Base-by-base conservation (phyloP, 2,888 invertebrate species). In the Catocala nupta region DNA sequence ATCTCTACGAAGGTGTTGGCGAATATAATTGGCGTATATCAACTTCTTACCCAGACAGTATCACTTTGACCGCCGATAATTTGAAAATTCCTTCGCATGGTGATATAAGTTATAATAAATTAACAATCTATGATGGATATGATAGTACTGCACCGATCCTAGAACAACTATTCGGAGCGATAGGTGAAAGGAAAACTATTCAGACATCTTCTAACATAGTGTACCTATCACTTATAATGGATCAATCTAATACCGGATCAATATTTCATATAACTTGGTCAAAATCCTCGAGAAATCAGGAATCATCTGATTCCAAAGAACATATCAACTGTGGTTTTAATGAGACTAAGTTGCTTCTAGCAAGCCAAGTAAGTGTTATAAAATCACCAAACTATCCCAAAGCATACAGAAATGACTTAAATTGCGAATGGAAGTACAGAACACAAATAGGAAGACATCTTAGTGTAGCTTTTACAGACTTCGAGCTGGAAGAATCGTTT, bases 321-420 rank as follows among this genome's bases (percentile, higher is more conserved):
- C 43, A 63, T 61, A 74, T 82, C 11, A 93, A 90, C 65, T 93
- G 93, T 75, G 93, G 93, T 13, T 78, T 70, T 10, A 92, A 91
- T 73, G 50, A 73, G 34, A 92, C 88, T 13, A 54, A 81, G 65
- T 43, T 77, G 1, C 57, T 94, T 56, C 42, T 60, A 52, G 73
- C 85, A 12, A 84, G 83, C 6, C 55, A 58, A 7, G 59, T 49
- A 1, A 59, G 70, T 5, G 81, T 78, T 5, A 85, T 98, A 10
- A 89, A 83, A 0, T 97, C 98, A 5, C 98, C 98, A 0, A 97
- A 97, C 53, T 98, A 95, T 90, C 97, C 97, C 0, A 11, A 91
- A 52, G 95, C 95, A 0, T 98, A 98, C 83, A 92, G 75, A 0
- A 60, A 86, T 12, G 90, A 95, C 78, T 83, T 97, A 45, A 90